Conservation (phyloP, 2,888 invertebrate genomes). For the Callinectes sapidus region DNA sequence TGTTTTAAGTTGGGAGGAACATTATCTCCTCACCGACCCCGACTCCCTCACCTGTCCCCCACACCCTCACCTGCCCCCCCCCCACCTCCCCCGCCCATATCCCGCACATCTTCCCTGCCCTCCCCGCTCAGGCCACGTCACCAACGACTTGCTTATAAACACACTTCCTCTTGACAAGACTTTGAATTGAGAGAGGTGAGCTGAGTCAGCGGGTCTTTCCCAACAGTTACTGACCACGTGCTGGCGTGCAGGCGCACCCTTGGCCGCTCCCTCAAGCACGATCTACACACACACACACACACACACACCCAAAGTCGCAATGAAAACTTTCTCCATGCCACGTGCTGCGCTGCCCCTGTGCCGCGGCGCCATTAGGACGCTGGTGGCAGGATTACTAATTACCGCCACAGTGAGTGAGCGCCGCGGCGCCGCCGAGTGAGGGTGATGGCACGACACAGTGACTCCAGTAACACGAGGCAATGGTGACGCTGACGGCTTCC, state of each 20-base stretch:
- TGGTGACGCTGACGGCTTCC: background rate
- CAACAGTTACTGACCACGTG: slow-evolving; percentile 10
- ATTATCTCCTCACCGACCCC: background rate
- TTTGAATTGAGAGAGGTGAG: background rate
- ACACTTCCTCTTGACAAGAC: background rate
- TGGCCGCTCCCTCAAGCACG: background rate
- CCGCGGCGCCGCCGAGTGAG: slow-evolving; percentile 17
- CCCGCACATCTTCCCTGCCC: background rate
- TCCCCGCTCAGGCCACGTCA: background rate
- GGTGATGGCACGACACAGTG: slow-evolving; percentile 17
- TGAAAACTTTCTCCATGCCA: background rate
- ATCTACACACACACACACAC: background rate
- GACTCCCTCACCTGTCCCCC: background rate
- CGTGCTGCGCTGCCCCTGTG: background rate
- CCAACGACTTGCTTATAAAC: slow-evolving; percentile 31
- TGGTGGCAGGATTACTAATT: slow-evolving; percentile 19
- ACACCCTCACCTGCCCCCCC: background rate
- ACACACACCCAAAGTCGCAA: background rate
- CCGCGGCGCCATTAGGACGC: slow-evolving; percentile 13
- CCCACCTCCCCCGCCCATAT: background rate
- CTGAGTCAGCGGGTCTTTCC: slow-evolving; percentile 20
- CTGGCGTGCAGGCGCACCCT: background rate
- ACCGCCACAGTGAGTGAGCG: slow-evolving; percentile 28
- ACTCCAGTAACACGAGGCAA: slow-evolving; percentile 14
- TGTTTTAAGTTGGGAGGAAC: background rate